Percentiles rank a stretch among this genome's conserved stretches.
Evolutionary conservation across 2,888 invertebrate species (phyloP).

Genomic region (Gasteruption jaculator): DNA sequence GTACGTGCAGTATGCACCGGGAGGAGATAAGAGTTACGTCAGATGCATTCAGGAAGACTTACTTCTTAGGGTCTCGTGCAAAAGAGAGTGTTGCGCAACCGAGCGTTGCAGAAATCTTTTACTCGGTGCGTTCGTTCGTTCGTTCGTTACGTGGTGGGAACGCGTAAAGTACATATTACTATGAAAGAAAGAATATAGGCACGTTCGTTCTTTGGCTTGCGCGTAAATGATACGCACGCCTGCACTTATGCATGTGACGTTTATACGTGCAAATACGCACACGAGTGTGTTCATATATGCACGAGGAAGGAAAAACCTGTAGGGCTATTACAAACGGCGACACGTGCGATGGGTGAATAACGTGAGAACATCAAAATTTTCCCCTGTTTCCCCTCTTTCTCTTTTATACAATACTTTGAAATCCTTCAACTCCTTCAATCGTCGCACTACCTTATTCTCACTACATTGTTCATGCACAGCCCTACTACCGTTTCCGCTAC

Average conservation of each 20-base stretch:
- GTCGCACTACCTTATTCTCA: conserved; percentile 1
- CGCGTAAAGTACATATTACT: conserved; percentile 16
- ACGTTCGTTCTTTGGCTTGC: no score
- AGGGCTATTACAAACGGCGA: conserved; percentile 13
- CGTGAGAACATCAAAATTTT: conserved; percentile 30
- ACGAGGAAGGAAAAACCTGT: no score
- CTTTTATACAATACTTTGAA: background rate
- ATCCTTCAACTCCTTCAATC: conserved; percentile 7
- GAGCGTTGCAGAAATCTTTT: conserved; percentile 18
- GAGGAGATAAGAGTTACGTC: conserved; percentile 29
- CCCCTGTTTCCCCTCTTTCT: conserved; percentile 14
- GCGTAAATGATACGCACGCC: conserved; percentile 9
- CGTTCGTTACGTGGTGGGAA: conserved; percentile 27
- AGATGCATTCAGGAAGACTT: conserved; percentile 28
- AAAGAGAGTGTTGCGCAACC: conserved; percentile 25
- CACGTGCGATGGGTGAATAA: conserved; percentile 21
- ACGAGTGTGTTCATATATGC: conserved; percentile 16
- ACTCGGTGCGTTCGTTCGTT: conserved; percentile 15
- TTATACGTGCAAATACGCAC: background rate
- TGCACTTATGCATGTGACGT: background rate
- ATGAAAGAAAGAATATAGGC: conserved; percentile 13
- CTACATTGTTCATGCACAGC: background rate
- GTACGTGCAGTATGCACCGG: conserved; percentile 19
- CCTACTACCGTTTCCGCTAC: conserved; percentile 6
- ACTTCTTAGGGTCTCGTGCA: conserved; percentile 7